Evolutionary conservation across 2,888 invertebrate species (phyloP).

Genomic region (Drosophila crucigera): DNA sequence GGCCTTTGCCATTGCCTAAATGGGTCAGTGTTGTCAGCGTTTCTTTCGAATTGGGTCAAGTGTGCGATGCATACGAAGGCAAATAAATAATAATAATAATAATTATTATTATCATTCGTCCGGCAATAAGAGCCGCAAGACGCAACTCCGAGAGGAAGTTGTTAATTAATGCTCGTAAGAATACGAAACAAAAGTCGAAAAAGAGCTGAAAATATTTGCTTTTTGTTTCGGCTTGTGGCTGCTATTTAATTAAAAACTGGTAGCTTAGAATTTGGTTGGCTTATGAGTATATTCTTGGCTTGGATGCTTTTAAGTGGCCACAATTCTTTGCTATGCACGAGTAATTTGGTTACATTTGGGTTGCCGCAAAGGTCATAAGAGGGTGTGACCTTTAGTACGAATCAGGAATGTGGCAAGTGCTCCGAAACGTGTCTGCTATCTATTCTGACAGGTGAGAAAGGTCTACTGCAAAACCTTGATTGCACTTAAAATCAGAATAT

Average conservation of each 20-base stretch:
- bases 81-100: slow-evolving; percentile 56
- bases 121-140: slow-evolving; percentile 56
- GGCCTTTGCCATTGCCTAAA: slow-evolving; percentile 38
- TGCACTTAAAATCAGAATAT: background rate
- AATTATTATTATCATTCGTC: slow-evolving; percentile 56
- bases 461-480: background rate
- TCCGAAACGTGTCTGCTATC: background rate
- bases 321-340: slow-evolving; percentile 59
- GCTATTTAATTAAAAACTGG: slow-evolving; percentile 53
- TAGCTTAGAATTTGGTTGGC: slow-evolving; percentile 25
- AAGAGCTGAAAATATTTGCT: slow-evolving; percentile 37
- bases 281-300: slow-evolving; percentile 10
- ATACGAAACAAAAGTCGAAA: slow-evolving; percentile 28
- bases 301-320: slow-evolving; percentile 25
- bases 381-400: slow-evolving; percentile 34
- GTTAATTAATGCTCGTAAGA: slow-evolving; percentile 70
- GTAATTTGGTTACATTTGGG: slow-evolving; percentile 65
- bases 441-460: background rate
- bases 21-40: slow-evolving; percentile 69
- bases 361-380: slow-evolving; percentile 46
- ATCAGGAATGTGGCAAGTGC: background rate
- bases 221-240: slow-evolving; percentile 27
- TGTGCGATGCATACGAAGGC: slow-evolving; percentile 62
- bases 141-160: slow-evolving; percentile 60
- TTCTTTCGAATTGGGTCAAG: slow-evolving; percentile 69